Evolutionary conservation across 1,140 invertebrate genomes (phyloP), one percentile per base, ranked within the genome.

Genomic region (Drosophila santomea): DNA sequence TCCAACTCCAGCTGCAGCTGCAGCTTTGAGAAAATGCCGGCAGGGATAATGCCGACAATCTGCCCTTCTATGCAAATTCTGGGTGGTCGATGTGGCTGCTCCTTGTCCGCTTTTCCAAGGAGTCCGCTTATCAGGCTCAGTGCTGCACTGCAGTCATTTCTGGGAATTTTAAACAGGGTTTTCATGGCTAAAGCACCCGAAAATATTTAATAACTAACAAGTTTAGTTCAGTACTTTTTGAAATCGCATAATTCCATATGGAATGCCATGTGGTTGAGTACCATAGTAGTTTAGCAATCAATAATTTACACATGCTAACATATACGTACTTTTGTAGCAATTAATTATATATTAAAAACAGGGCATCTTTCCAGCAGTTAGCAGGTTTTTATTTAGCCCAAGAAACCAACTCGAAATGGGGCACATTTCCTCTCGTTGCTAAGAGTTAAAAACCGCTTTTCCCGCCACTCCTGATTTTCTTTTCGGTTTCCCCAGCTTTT

Each of bases 51-150:
- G 64, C 76, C 50, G 54, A 45, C 44, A 50, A 44, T 71, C 68
- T 81, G 61, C 67, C 74, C 57, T 79, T 62, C 69, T 83, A 83
- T 83, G 74, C 80, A 79, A 83, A 83, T 83, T 68, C 47, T 47
- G 64, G 50, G 68, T 71, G 80, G 80, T 66, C 79, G 76, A 60
- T 82, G 68, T 69, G 68, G 41, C 68, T 50, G 32, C 32, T 32
- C 50, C 47, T 51, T 38, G 50, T 60, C 48, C 47, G 32, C 67
- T 72, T 81, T 59, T 61, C 66, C 61, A 66, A 62, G 3, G 15
- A 39, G 39, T 11, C 51, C 23, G 11, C 45, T 7, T 48, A 28
- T 7, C 23, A 15, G 3, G 14, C n/a, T 32, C 14, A 28, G 25
- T 5, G 0, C 45, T 45, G 4, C 17, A 6, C 10, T 23, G 44